Percentiles rank a stretch among this genome's conserved stretches.
Evolutionary conservation across 2,113 vertebrate genomes (phyloP).

Genomic region (Phalacrocorax brasilianus): DNA sequence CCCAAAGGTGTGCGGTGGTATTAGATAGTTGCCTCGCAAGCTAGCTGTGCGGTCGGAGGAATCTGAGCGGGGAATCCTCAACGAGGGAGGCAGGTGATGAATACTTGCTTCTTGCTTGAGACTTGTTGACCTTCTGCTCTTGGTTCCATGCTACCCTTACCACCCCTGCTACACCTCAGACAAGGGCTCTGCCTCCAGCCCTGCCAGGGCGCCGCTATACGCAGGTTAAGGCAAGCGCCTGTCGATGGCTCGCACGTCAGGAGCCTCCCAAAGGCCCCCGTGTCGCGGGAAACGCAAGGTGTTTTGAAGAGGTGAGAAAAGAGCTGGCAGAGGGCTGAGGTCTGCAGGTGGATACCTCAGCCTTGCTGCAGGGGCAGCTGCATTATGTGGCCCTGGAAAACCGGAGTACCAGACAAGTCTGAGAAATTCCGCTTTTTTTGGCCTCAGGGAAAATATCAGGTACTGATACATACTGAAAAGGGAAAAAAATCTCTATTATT

Average conservation of each 20-base stretch:
- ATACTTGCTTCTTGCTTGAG: background rate
- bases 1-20: background rate
- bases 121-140: background rate
- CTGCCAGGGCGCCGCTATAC: background rate
- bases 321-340: background rate
- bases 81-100: background rate
- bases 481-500: background rate
- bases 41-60: background rate
- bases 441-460: background rate
- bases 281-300: background rate
- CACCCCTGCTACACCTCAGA: background rate
- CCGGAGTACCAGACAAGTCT: background rate
- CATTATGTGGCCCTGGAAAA: background rate
- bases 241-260: fast-evolving
- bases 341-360: background rate
- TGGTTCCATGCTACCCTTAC: background rate
- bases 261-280: background rate
- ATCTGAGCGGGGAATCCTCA: background rate
- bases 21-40: background rate
- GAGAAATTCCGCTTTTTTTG: background rate
- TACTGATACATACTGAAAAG: background rate
- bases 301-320: background rate
- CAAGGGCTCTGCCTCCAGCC: background rate
- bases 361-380: background rate
- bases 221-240: background rate